A percentile compares a stretch with the other conserved stretches of the same genome.
Conservation (phyloP, 2,888 invertebrate species). For the Bruchidius siliquastri region DNA sequence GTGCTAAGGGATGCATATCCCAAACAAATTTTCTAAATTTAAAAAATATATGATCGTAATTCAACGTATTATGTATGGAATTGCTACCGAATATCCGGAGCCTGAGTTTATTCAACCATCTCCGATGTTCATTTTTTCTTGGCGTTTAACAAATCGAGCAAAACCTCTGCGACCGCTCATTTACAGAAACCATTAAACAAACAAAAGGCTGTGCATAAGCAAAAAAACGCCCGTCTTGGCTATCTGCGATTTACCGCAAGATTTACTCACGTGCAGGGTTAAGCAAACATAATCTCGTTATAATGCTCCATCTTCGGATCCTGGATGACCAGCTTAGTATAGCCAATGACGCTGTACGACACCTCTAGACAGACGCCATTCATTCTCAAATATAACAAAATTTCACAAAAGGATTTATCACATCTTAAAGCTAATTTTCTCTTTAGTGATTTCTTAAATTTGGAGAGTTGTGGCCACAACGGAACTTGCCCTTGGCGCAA, state of each 20-base stretch:
- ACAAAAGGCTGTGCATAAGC: background rate
- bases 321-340: too few species aligned
- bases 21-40: too few species aligned
- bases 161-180: background rate
- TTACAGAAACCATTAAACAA: background rate
- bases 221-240: background rate
- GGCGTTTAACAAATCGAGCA: background rate
- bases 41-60: too few species aligned
- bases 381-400: too few species aligned
- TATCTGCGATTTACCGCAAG: constrained; percentile 20
- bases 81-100: background rate
- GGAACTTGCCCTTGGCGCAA: too few species aligned
- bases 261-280: constrained; percentile 28
- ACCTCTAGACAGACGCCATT: too few species aligned
- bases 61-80: background rate
- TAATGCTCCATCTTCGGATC: constrained; percentile 14
- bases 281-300: constrained; percentile 31
- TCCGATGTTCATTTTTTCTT: background rate
- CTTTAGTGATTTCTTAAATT: too few species aligned
- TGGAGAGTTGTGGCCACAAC: too few species aligned
- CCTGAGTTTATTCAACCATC: background rate
- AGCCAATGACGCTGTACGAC: background rate
- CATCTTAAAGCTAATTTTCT: too few species aligned
- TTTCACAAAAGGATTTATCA: too few species aligned
- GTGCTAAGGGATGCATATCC: too few species aligned